Evolutionary conservation across 2,888 invertebrate genomes (phyloP).

Genomic region (Chironomus tentans): DNA sequence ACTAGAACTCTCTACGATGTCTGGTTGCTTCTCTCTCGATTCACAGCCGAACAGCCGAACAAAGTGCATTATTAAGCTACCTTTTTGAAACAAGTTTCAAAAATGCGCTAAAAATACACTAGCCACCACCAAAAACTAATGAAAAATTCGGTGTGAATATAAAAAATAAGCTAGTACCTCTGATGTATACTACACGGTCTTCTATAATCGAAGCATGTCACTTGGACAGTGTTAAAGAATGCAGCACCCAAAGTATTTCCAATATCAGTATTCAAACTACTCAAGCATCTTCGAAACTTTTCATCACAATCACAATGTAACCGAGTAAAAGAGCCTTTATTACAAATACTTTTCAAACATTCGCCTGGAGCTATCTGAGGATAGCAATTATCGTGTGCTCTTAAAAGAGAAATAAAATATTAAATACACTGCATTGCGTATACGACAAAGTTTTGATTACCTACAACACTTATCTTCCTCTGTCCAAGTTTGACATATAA

Average conservation of each 20-base stretch:
- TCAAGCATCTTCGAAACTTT: constrained; percentile 58
- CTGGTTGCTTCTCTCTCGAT: too few species aligned
- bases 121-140: too few species aligned
- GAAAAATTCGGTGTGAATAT: too few species aligned
- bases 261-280: constrained; percentile 55
- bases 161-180: too few species aligned
- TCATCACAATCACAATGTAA: constrained; percentile 70
- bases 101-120: too few species aligned
- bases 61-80: too few species aligned
- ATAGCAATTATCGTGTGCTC: constrained; percentile 64
- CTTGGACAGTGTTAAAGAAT: constrained; percentile 65
- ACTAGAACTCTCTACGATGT: too few species aligned
- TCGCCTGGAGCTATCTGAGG: constrained; percentile 50
- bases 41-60: too few species aligned
- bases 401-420: constrained; percentile 47
- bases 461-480: constrained; percentile 61
- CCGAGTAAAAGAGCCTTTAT: constrained; percentile 51
- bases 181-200: constrained; percentile 55
- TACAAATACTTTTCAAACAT: constrained; percentile 56
- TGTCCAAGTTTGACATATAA: not conserved
- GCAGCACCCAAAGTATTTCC: constrained; percentile 62
- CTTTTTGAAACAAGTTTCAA: too few species aligned
- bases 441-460: constrained; percentile 61
- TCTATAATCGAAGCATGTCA: constrained; percentile 60
- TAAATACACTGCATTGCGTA: constrained; percentile 41